phyloP scores from a whole-genome alignment of 2,797 vertebrate species.

The Apogon talboti region DNA sequence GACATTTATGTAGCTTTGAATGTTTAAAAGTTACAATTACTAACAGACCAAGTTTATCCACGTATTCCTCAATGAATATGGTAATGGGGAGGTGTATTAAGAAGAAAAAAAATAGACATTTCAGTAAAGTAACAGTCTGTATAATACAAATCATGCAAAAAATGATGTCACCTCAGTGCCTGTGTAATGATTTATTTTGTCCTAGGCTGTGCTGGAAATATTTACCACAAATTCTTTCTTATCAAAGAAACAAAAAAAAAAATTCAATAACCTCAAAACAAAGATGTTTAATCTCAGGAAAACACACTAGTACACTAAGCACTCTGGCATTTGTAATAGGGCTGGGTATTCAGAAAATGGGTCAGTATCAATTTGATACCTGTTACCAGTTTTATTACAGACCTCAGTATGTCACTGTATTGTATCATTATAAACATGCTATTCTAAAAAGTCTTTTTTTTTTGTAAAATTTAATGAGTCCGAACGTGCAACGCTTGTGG shows the following conservation, averaged over 20 bases:
- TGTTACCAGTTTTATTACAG: conserved; percentile 17
- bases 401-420: conserved; percentile 17
- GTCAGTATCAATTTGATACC: conserved; percentile 1
- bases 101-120: neutral
- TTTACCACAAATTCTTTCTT: conserved; percentile 4
- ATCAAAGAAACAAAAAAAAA: conserved; percentile 10
- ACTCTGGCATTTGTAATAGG: conserved; percentile 28
- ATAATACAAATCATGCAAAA: neutral
- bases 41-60: neutral
- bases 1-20: neutral
- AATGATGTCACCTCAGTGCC: conserved; percentile 10
- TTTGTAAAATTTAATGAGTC: neutral
- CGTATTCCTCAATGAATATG: neutral
- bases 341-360: conserved; percentile 43
- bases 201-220: neutral
- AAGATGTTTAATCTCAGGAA: conserved; percentile 14
- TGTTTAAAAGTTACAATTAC: neutral
- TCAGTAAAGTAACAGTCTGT: neutral
- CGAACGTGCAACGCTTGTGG: conserved; percentile 9
- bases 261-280: conserved; percentile 21
- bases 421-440: neutral
- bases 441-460: neutral
- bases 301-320: conserved; percentile 16
- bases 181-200: conserved; percentile 45
- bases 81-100: neutral